Base-by-base conservation (phyloP, 2,113 vertebrate genomes). In the Eclectus roratus region DNA sequence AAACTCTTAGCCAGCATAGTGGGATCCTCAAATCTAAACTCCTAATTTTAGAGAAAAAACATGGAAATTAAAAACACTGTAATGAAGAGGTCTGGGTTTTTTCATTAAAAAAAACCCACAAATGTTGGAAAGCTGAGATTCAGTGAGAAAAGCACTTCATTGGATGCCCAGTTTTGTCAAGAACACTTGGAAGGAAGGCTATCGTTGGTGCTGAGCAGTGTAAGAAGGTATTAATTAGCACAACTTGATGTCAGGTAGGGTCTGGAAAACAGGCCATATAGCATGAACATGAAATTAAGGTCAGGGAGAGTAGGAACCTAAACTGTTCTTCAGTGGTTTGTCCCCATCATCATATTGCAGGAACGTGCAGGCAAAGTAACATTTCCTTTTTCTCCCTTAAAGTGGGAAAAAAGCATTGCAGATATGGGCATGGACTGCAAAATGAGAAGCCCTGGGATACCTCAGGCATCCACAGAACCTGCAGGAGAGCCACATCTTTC, bases 131-230 rank as follows among this genome's bases (percentile, higher is more conserved):
- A 93, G 63, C 77, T 86, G 88, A 83, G 71, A 88, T 66, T 79
- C 46, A 81, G 78, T 81, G 92, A 95, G 80, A 94, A 95, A 93
- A 80, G 28, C 63, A 49, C 80, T 95, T 96, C 46, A 74, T 91
- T 69, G 77, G 85, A 71, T 93, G 74, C 64, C 72, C 17, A 44
- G 5, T 80, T 95, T 90, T 86, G 61, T 96, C n/a, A 58, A 88
- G 96, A 78, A 33, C 10, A 74, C 35, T 83, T 93, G 50, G 11
- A 61, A 94, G 47, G 13, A 10, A 86, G 64, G 64, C 76, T 92
- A 2, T 87, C 58, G 72, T 19, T 82, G 63, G 27, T 88, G 79
- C 28, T 71, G 64, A 83, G 72, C 33, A 52, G 14, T 69, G 35
- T 77, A 89, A 71, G 66, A 89, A 81, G 61, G 17, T 90, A 77